Conservation (phyloP, 2,113 vertebrate genomes). For the Mirza zaza region DNA sequence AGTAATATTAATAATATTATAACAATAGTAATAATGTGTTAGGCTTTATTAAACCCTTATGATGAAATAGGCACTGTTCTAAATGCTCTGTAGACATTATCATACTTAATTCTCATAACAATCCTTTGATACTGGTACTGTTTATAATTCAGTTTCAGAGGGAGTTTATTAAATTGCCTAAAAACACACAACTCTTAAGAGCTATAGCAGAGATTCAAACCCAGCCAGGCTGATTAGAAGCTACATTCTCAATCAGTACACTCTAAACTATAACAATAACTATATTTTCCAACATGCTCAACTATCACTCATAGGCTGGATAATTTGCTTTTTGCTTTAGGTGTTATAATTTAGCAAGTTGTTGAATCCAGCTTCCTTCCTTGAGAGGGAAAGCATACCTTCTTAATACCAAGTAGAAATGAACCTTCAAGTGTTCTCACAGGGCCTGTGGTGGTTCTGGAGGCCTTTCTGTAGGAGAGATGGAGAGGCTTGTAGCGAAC, state of each 20-base stretch:
- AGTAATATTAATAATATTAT: background rate
- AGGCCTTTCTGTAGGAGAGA: background rate
- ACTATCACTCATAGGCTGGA: background rate
- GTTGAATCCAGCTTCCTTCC: background rate
- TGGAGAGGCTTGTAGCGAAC: background rate
- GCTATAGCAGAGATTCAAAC: background rate
- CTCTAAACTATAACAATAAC: background rate
- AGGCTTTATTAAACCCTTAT: background rate
- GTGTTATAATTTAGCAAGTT: background rate
- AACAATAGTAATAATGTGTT: background rate
- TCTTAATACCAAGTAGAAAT: background rate
- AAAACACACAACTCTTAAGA: background rate
- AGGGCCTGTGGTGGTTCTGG: rapidly evolving
- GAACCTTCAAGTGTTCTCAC: background rate
- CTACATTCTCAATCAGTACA: background rate
- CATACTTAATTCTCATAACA: background rate
- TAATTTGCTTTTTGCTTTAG: background rate
- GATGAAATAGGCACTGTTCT: background rate
- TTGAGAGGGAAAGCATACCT: background rate
- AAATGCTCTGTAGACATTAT: background rate
- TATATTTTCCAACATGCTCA: background rate
- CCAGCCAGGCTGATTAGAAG: background rate
- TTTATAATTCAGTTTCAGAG: background rate
- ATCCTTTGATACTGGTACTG: background rate
- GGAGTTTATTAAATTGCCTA: background rate